phyloP scores from a whole-genome alignment of 2,888 invertebrate species.

The Gortyna flavago region DNA sequence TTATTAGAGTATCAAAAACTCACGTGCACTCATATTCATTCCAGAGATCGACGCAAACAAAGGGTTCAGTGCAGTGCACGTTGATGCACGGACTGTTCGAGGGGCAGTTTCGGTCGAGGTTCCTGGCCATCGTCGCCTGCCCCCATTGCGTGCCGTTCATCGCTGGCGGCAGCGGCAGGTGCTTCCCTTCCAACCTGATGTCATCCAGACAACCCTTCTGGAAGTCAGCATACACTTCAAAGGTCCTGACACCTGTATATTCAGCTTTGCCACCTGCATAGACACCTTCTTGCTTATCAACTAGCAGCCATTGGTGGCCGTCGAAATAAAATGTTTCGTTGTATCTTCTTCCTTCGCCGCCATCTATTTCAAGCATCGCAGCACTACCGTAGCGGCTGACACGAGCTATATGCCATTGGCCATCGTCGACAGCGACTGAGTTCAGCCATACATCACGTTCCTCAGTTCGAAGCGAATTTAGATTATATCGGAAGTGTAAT shows the following conservation, averaged over 20 bases:
- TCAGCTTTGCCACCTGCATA: slow-evolving; percentile 99
- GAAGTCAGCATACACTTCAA: slow-evolving; percentile 98
- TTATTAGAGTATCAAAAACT: slow-evolving; percentile 85
- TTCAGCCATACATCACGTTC: slow-evolving; percentile 97
- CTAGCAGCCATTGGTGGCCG: slow-evolving; percentile 97
- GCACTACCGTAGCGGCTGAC: slow-evolving; percentile 98
- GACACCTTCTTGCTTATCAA: slow-evolving; percentile 98
- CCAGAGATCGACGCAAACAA: slow-evolving; percentile 99
- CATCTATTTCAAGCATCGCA: slow-evolving; percentile 97
- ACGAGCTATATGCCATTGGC: slow-evolving; percentile 98
- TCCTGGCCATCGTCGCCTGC: slow-evolving; percentile 97
- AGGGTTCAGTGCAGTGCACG: slow-evolving; percentile 97
- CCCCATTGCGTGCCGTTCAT: slow-evolving; percentile 99
- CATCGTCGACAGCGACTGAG: slow-evolving; percentile 97
- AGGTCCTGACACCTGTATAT: slow-evolving; percentile 97
- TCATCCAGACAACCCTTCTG: slow-evolving; percentile 95
- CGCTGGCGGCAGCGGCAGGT: slow-evolving; percentile 97
- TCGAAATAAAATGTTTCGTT: slow-evolving; percentile 97
- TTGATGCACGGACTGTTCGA: slow-evolving; percentile 98
- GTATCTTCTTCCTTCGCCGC: slow-evolving; percentile 97
- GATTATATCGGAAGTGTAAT: slow-evolving; percentile 97
- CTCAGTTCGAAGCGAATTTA: slow-evolving; percentile 97
- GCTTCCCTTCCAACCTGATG: slow-evolving; percentile 97
- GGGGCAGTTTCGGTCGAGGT: slow-evolving; percentile 97
- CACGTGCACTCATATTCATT: slow-evolving; percentile 99